Evolutionary conservation across 2,113 vertebrate genomes (phyloP).

Genomic region (Corvus moneduloides): DNA sequence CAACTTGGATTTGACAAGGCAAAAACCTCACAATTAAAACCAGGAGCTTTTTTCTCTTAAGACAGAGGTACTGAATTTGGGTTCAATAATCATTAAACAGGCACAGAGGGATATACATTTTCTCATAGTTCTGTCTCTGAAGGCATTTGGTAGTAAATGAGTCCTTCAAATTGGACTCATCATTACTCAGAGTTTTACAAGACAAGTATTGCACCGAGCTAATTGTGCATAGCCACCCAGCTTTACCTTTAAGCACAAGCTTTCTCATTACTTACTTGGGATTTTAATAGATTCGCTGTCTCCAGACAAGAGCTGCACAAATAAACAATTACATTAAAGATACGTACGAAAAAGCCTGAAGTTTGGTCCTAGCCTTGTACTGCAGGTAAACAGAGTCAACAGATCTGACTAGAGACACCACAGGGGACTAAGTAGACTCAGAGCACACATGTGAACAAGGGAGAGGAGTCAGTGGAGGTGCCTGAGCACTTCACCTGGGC

Average conservation of each 20-base stretch:
- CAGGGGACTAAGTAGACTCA: background rate
- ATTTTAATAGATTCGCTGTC: background rate
- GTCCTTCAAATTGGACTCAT: background rate
- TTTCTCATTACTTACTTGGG: background rate
- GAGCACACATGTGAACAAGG: rapidly evolving
- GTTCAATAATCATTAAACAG: background rate
- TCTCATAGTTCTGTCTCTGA: background rate
- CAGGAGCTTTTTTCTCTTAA: background rate
- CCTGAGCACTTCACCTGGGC: background rate
- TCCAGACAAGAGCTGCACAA: background rate
- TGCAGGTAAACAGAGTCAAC: background rate
- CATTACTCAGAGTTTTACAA: background rate
- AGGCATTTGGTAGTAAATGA: background rate
- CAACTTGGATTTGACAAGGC: background rate
- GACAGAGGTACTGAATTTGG: background rate
- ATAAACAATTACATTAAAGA: background rate
- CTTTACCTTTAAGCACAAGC: background rate
- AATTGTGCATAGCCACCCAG: background rate
- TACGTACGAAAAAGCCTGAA: background rate
- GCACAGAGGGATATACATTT: background rate
- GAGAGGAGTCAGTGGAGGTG: rapidly evolving
- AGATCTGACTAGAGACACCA: background rate
- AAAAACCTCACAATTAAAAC: background rate
- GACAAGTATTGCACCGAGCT: background rate
- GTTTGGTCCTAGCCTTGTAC: background rate